phyloP scores from a whole-genome alignment of 1,140 invertebrate species.

The Drosophila ananassae region DNA sequence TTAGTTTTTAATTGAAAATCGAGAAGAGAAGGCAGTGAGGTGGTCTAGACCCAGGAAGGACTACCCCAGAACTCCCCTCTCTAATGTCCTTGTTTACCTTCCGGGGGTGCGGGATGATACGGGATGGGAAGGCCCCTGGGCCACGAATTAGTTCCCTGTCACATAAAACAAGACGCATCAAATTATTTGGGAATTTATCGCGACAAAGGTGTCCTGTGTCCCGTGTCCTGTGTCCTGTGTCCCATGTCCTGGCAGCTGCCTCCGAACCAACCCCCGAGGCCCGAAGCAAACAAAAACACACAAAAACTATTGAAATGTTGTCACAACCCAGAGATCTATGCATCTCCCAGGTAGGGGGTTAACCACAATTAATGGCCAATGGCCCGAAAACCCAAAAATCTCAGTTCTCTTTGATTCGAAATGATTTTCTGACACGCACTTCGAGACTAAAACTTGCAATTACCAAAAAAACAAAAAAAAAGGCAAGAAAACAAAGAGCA shows the following conservation, averaged over 20 bases:
- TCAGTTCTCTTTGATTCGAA: slow-evolving; percentile 27
- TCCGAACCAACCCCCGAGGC: slow-evolving; percentile 19
- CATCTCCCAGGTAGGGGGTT: not conserved
- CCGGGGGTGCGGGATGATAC: slow-evolving; percentile 9
- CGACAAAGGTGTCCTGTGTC: slow-evolving; percentile 43
- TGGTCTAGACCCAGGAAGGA: too few species aligned
- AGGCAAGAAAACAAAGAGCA: slow-evolving; percentile 4
- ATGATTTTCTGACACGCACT: slow-evolving; percentile 80
- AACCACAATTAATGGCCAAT: slow-evolving; percentile 61
- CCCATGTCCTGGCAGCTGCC: slow-evolving; percentile 18
- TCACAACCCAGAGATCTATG: slow-evolving; percentile 11
- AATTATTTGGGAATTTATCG: slow-evolving; percentile 81
- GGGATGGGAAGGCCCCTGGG: slow-evolving; percentile 53
- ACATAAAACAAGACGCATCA: slow-evolving; percentile 82
- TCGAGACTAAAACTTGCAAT: slow-evolving; percentile 65
- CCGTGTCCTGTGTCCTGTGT: slow-evolving; percentile 1
- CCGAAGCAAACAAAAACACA: not conserved
- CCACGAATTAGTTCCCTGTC: slow-evolving; percentile 76
- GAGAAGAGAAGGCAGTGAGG: not conserved
- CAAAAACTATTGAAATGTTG: slow-evolving; percentile 47
- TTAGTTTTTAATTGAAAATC: slow-evolving; percentile 58
- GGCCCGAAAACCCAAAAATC: slow-evolving; percentile 7
- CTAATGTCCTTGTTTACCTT: slow-evolving; percentile 61
- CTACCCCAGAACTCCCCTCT: too few species aligned
- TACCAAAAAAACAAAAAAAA: slow-evolving; percentile 35